A percentile compares a stretch with the other conserved stretches of the same genome.
Conservation (phyloP, 2,113 vertebrate genomes). For the Montifringilla adamsi region DNA sequence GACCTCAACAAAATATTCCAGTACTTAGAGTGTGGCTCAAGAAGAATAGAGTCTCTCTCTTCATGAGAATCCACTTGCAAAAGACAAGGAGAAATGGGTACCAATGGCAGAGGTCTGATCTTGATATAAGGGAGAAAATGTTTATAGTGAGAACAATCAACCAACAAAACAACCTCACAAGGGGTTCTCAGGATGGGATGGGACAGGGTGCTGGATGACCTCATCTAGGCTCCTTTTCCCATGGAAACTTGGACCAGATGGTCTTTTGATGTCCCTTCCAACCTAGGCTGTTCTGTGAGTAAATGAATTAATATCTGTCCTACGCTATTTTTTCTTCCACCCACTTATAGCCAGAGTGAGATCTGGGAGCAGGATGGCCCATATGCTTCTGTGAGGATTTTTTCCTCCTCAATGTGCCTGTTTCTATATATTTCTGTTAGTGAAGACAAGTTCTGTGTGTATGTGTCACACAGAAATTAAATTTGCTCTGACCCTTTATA, state of each 20-base stretch:
- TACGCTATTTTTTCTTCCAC: neutral
- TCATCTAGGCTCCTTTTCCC: neutral
- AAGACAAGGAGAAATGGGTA: accelerated
- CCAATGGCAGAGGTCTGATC: neutral
- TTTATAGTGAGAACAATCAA: neutral
- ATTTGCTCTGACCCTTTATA: slow-evolving; percentile 3
- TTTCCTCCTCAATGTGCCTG: neutral
- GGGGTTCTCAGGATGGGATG: neutral
- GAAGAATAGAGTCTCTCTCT: neutral
- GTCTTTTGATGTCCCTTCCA: neutral
- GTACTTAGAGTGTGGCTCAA: neutral
- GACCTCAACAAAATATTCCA: neutral
- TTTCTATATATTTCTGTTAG: slow-evolving; percentile 17
- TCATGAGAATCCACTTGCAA: neutral
- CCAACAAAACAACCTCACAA: neutral
- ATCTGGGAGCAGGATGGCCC: neutral
- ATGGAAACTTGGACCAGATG: neutral
- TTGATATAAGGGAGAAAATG: neutral
- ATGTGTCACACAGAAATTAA: neutral
- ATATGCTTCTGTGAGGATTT: neutral
- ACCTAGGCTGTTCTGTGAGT: neutral
- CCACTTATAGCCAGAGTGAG: neutral
- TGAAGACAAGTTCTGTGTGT: neutral
- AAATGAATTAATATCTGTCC: neutral
- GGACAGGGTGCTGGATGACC: neutral